phyloP scores from a whole-genome alignment of 2,888 invertebrate genomes.

The Cheilosia impressa region DNA sequence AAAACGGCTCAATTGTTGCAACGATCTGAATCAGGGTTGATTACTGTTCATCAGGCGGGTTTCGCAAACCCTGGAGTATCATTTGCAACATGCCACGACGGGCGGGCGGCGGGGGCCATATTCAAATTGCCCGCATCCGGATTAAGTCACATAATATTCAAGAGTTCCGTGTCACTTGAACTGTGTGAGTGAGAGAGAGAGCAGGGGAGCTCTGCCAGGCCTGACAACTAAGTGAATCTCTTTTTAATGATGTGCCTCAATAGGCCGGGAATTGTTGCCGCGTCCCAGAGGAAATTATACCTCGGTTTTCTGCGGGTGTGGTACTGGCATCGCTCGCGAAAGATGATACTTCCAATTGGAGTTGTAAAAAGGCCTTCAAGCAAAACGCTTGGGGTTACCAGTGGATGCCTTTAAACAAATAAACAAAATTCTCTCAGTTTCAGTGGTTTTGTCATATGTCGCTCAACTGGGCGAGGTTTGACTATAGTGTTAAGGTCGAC shows the following conservation, averaged over 20 bases:
- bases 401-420: slow-evolving; percentile 11
- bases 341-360: slow-evolving; percentile 38
- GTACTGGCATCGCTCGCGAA: slow-evolving; percentile 16
- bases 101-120: not conserved
- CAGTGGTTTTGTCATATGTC: slow-evolving; percentile 50
- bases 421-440: slow-evolving; percentile 3
- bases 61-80: slow-evolving; percentile 54
- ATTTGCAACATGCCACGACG: slow-evolving; percentile 7
- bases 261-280: slow-evolving; percentile 55
- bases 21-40: slow-evolving; percentile 47
- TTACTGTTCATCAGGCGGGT: slow-evolving; percentile 65
- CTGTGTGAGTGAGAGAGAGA: not conserved
- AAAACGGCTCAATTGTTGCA: slow-evolving; percentile 57
- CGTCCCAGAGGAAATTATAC: slow-evolving; percentile 73
- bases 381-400: slow-evolving; percentile 52
- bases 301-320: slow-evolving; percentile 42
- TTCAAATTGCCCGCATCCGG: slow-evolving; percentile 45
- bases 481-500: slow-evolving; percentile 15
- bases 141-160: slow-evolving; percentile 56
- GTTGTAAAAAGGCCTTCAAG: slow-evolving; percentile 61
- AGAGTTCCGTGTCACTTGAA: slow-evolving; percentile 64
- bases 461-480: slow-evolving; percentile 14
- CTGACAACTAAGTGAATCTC: slow-evolving; percentile 57
- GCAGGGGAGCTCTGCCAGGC: not conserved
- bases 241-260: slow-evolving; percentile 70